Evolutionary conservation across 2,113 vertebrate genomes (phyloP).

Genomic region (Leucosticte australis): DNA sequence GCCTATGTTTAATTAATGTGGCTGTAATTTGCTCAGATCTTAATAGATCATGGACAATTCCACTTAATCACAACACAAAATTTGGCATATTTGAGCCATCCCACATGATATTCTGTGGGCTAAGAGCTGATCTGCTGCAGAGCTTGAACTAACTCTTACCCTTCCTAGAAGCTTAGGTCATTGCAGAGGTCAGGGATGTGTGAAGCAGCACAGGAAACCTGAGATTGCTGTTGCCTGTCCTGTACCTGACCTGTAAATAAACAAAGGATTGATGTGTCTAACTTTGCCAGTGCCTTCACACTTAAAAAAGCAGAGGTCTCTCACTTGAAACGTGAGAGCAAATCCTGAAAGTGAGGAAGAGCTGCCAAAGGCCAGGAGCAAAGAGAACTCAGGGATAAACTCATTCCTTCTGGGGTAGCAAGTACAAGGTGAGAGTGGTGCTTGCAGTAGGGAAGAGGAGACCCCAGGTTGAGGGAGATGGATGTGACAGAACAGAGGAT

Average conservation of each 20-base stretch:
- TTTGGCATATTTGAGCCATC: slow-evolving; percentile 27
- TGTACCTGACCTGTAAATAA: slow-evolving; percentile 43
- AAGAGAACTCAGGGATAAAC: background rate
- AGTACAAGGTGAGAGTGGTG: background rate
- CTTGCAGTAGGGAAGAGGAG: background rate
- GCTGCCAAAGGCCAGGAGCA: background rate
- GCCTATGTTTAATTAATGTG: slow-evolving; percentile 69
- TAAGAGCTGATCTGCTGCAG: background rate
- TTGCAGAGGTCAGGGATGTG: background rate
- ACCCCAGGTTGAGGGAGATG: background rate
- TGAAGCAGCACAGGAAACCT: slow-evolving; percentile 17
- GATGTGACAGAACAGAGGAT: background rate
- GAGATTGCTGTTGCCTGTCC: background rate
- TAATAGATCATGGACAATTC: slow-evolving; percentile 58
- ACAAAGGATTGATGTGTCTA: background rate
- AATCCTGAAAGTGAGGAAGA: background rate
- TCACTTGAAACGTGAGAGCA: background rate
- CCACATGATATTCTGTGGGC: background rate
- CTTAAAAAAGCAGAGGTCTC: background rate
- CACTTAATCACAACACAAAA: slow-evolving; percentile 37
- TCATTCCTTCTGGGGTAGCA: background rate
- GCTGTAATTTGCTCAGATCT: slow-evolving; percentile 58
- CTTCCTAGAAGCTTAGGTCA: background rate
- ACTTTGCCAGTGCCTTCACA: background rate
- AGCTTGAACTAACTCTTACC: background rate